Evolutionary conservation across 2,888 invertebrate species (phyloP), one percentile per base, ranked within the genome.

Genomic region (Melieria crassipennis): DNA sequence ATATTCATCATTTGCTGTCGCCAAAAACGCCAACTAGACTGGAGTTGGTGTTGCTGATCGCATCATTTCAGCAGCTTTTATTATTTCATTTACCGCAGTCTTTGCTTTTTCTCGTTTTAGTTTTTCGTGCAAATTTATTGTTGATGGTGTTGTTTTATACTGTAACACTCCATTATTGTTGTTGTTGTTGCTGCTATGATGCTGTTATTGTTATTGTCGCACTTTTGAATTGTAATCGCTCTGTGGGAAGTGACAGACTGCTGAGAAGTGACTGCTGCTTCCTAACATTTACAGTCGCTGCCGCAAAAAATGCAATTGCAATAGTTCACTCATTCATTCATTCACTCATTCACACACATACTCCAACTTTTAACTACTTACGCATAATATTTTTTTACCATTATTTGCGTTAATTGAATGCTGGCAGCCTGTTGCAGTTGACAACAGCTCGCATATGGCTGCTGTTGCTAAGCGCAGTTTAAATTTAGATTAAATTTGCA

Each of bases 11-110:
- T 52, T 9, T 52, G 52, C 52, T 52, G 52, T 13, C 13, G 52
- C 52, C 13, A 9, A 5, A 5, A 7, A 5, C 9, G 6, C 52
- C 13, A 13, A n/a, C 13, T 6, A n/a, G 5, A 7, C 13, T 7
- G 9, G 5, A 10, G 5, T 61, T 63, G 55, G 47, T 56, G 11
- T 9, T 50, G 57, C 47, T 64, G 69, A 58, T 69, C 57, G 64
- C 69, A 69, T 57, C 69, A 69, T 63, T 69, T 69, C 69, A 69
- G 42, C 62, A 69, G 55, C 56, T 46, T 58, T 69, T 69, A 69
- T 69, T 69, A 61, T 55, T 69, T 62, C 69, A 69, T 69, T 69
- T 61, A 30, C 13, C 55, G 47, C 45, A 48, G 7, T 13, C 52
- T 67, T 67, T 67, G 16, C 52, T 65, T 6, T n/a, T 43, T 13